phyloP scores from a whole-genome alignment of 1,140 invertebrate genomes.

The Tetragnatha versicolor region DNA sequence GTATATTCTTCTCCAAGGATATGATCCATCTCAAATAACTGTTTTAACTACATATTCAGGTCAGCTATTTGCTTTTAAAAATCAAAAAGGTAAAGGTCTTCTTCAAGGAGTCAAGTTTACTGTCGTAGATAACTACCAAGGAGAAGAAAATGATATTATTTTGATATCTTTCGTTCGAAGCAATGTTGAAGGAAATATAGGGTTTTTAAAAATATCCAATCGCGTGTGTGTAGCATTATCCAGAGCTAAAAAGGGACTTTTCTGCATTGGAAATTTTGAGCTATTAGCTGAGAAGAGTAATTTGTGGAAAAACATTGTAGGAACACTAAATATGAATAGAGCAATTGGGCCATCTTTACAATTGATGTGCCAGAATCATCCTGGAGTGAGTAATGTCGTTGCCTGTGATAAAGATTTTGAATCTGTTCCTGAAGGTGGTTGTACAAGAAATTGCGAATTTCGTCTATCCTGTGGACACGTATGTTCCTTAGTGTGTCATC shows the following conservation, averaged over 20 bases:
- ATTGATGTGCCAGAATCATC: constrained; percentile 45
- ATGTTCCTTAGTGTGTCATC: constrained; percentile 55
- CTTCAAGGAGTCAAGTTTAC: constrained; percentile 65
- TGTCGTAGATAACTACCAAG: constrained; percentile 84
- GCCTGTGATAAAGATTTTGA: constrained; percentile 30
- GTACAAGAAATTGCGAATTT: constrained; percentile 36
- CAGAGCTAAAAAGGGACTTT: constrained; percentile 77
- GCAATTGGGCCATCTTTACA: constrained; percentile 57
- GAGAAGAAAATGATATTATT: constrained; percentile 85
- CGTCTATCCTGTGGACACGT: constrained; percentile 56
- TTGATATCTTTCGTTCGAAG: constrained; percentile 83
- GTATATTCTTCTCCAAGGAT: constrained; percentile 71
- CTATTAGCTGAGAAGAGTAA: constrained; percentile 65
- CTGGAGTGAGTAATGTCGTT: constrained; percentile 15
- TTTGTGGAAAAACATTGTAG: constrained; percentile 65
- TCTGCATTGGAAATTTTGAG: constrained; percentile 74
- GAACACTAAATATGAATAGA: constrained; percentile 50
- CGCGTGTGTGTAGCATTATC: constrained; percentile 85
- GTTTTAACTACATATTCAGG: constrained; percentile 74
- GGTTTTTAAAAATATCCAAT: constrained; percentile 79
- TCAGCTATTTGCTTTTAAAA: constrained; percentile 62
- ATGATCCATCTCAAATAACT: constrained; percentile 70
- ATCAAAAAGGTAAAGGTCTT: neutral
- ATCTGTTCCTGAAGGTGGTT: constrained; percentile 55
- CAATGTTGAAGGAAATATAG: constrained; percentile 73